phyloP scores from a whole-genome alignment of 2,113 vertebrate species.

The Ardeotis arabs region DNA sequence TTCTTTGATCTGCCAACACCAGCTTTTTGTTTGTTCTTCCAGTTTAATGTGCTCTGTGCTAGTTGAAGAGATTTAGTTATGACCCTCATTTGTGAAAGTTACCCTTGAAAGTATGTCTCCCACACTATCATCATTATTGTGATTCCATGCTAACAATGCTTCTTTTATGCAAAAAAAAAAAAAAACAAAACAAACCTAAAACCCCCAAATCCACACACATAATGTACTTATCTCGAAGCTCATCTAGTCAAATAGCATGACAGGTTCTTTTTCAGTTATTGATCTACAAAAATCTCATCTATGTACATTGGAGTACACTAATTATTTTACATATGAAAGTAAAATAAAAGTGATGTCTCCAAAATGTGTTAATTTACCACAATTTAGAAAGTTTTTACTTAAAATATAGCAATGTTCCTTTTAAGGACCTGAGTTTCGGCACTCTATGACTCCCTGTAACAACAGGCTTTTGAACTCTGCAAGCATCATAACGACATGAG shows the following conservation, averaged over 20 bases:
- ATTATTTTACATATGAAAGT: not conserved
- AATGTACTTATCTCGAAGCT: not conserved
- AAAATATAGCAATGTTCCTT: not conserved
- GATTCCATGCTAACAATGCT: conserved; percentile 14
- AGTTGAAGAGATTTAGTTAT: conserved; percentile 3
- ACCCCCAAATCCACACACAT: not conserved
- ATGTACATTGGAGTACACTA: not conserved
- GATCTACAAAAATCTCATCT: not conserved
- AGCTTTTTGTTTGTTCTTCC: conserved; percentile 40
- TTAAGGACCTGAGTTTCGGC: not conserved
- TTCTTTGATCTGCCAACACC: conserved; percentile 1
- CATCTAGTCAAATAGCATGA: not conserved
- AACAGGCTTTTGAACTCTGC: not conserved
- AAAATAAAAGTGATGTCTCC: not conserved
- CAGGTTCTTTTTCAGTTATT: not conserved
- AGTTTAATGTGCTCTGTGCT: not conserved
- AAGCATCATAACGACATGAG: not conserved
- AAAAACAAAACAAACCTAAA: not conserved
- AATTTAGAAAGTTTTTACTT: not conserved
- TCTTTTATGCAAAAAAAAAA: not conserved
- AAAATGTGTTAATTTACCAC: not conserved
- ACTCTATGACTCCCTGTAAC: not conserved
- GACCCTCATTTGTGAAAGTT: not conserved
- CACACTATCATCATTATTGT: conserved; percentile 13
- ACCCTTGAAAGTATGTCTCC: not conserved